phyloP scores from a whole-genome alignment of 2,113 vertebrate genomes.

The Cynoglossus semilaevis region DNA sequence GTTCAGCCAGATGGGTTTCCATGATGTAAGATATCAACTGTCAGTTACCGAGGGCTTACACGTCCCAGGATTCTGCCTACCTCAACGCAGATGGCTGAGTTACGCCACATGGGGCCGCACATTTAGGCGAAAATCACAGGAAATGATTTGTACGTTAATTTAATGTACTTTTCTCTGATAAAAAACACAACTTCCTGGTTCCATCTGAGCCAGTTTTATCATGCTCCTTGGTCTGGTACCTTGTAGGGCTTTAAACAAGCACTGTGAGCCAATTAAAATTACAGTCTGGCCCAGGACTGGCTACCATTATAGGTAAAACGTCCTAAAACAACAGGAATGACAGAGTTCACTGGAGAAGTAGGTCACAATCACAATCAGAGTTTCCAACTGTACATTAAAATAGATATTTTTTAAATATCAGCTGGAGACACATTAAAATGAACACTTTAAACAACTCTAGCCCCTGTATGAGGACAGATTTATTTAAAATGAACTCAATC shows the following conservation, averaged over 20 bases:
- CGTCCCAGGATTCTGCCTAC: conserved; percentile 17
- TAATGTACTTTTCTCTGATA: conserved; percentile 31
- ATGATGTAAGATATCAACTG: conserved; percentile 34
- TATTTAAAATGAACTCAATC: conserved; percentile 25
- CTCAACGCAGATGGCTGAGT: conserved; percentile 39
- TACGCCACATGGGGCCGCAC: conserved; percentile 15
- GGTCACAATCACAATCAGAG: conserved; percentile 17
- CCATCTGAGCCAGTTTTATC: conserved; percentile 21
- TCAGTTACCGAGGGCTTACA: conserved; percentile 26
- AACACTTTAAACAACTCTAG: conserved; percentile 9
- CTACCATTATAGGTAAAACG: conserved; percentile 21
- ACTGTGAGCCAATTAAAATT: conserved; percentile 20
- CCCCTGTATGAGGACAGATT: conserved; percentile 20
- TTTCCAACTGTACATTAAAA: conserved; percentile 20
- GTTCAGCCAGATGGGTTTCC: conserved; percentile 53
- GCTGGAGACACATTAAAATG: conserved; percentile 13
- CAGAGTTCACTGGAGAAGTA: conserved; percentile 23
- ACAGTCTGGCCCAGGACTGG: conserved; percentile 29
- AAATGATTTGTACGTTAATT: conserved; percentile 48
- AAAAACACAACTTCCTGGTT: conserved; percentile 37
- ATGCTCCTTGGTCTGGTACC: conserved; percentile 2
- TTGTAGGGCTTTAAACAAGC: conserved; percentile 1
- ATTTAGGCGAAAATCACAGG: conserved; percentile 37
- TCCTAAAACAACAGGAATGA: conserved; percentile 34
- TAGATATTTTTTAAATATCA: conserved; percentile 22